Base-by-base conservation (phyloP, 2,888 invertebrate genomes). In the Galerucella nymphaeae region DNA sequence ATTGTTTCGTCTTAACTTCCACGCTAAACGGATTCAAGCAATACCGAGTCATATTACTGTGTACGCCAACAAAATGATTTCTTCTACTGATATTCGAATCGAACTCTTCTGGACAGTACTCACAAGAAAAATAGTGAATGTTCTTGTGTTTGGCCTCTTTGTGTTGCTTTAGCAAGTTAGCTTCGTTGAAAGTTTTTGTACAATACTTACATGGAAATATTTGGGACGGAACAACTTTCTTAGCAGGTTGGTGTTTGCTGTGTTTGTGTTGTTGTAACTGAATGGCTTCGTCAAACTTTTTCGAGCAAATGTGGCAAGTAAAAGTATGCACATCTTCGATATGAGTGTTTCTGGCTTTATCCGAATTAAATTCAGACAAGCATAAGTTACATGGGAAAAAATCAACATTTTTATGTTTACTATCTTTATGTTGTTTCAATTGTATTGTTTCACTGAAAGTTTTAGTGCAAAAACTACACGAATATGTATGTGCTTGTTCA, bases 301-400 rank as follows among this genome's bases (percentile, higher is more conserved):
- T 41, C 38, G 4, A 30, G 10, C 65, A 65, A 2, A 38, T 11
- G 16, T 53, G 1, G 16, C 65, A 65, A 16, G 42, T 63, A 6
- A 45, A 20, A 13, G 14, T 30, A 16, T 64, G 64, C 10, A 10
- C 14, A 6, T 4, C 20, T 16, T 64, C 64, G 2, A 64, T 50
- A 16, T 64, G 64, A 14, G 30, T 0, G 2, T 16, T 30, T 58
- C 45, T 66, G 6, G 10, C 14, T 11, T 9, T 58, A 13, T 42
- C 48, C 2, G 66, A 57, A 57, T 13, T n/a, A 45, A 66, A 66
- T 23, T 42, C 23, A 14, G 42, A 11, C 9, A 11, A 8, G 23
- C 66, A 66, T 8, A 2, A 20, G 18, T 57, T n/a, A 42, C 66
- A 66, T 9, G 66, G 66, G 41, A 66, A 66, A n/a, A 20, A 66